Conservation (phyloP, 1,140 invertebrate genomes). For the Saxidomus purpurata region DNA sequence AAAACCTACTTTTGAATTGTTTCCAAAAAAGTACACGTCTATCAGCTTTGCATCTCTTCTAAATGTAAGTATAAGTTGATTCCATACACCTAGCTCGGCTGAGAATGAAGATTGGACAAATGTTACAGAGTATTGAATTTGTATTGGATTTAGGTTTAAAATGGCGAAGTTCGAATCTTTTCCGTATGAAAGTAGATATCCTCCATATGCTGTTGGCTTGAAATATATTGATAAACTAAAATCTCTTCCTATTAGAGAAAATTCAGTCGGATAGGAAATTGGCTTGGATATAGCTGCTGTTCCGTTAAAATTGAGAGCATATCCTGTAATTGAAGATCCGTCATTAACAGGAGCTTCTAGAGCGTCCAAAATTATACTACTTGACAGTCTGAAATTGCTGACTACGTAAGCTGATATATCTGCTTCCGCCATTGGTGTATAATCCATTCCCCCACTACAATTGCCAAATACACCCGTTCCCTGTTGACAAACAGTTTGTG, state of each 20-base stretch:
- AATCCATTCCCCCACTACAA: constrained; percentile 48
- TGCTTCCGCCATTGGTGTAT: constrained; percentile 27
- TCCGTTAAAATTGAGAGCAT: constrained; percentile 72
- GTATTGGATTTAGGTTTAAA: constrained; percentile 61
- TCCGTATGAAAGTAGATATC: constrained; percentile 71
- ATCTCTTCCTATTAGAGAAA: constrained; percentile 20
- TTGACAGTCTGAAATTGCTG: constrained; percentile 40
- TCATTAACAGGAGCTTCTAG: constrained; percentile 2
- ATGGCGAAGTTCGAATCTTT: constrained; percentile 58
- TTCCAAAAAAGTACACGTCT: constrained; percentile 68
- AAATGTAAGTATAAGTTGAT: constrained; percentile 73
- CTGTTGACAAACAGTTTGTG: constrained; percentile 31
- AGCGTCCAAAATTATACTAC: constrained; percentile 46
- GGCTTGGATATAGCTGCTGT: constrained; percentile 63
- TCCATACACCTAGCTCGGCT: constrained; percentile 69
- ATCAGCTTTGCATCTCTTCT: constrained; percentile 30
- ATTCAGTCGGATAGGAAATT: constrained; percentile 33
- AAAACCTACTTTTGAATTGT: constrained; percentile 59
- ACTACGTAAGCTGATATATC: constrained; percentile 42
- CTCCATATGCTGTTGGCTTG: constrained; percentile 65
- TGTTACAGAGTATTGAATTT: constrained; percentile 55
- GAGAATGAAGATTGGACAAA: constrained; percentile 40
- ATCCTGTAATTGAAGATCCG: constrained; percentile 49
- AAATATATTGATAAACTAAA: constrained; percentile 71
- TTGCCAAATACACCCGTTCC: constrained; percentile 67